Evolutionary conservation across 1,140 invertebrate genomes (phyloP).

Genomic region (Triops cancriformis): DNA sequence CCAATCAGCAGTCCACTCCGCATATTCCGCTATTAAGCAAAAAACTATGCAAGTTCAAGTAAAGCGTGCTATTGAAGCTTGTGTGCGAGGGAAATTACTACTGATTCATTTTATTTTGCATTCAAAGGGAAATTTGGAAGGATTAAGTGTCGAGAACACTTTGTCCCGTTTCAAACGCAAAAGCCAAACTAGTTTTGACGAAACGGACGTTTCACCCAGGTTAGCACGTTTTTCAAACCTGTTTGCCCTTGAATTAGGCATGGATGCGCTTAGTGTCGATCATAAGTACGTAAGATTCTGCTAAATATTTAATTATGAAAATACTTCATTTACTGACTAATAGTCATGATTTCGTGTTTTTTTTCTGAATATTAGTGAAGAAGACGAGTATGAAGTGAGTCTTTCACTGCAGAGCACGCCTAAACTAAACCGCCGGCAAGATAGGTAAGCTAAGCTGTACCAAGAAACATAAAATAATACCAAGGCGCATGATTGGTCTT

Average conservation of each 20-base stretch:
- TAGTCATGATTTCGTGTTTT: background rate
- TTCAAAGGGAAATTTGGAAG: constrained; percentile 32
- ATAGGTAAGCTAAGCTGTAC: background rate
- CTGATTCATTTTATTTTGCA: background rate
- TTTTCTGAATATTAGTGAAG: background rate
- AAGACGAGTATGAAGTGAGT: background rate
- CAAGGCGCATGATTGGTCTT: background rate
- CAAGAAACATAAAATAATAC: background rate
- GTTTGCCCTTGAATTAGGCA: constrained; percentile 31
- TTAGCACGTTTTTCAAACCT: background rate
- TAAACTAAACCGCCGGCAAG: background rate
- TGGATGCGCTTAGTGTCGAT: constrained; percentile 33
- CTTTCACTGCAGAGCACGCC: background rate
- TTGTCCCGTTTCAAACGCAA: constrained; percentile 32
- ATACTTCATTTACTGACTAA: background rate
- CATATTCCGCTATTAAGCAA: constrained; percentile 44
- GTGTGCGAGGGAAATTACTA: background rate
- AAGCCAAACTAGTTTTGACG: constrained; percentile 21
- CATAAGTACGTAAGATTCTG: constrained; percentile 31
- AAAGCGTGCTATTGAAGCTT: constrained; percentile 2
- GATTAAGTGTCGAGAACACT: constrained; percentile 33
- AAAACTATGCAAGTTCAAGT: constrained; percentile 47
- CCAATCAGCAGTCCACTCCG: constrained; percentile 40
- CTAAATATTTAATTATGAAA: background rate
- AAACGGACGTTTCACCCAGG: constrained; percentile 19